These are phyloP conservation scores for Entomobrya multifasciata DNA, from an alignment of 2,888 invertebrate species.

Conservation along the genomic window DNA sequence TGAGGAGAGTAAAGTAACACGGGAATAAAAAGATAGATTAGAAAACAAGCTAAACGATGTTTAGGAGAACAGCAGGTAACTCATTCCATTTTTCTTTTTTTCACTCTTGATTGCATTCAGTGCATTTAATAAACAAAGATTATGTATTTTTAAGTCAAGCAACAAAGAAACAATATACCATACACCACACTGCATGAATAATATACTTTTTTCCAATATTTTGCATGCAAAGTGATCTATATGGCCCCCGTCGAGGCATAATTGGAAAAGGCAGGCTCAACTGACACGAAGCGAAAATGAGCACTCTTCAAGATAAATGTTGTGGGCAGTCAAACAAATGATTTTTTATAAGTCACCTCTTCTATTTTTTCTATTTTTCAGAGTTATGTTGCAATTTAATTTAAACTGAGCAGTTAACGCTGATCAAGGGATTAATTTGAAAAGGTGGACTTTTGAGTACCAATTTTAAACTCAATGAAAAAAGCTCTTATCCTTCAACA, in stretches of 20 bases:
- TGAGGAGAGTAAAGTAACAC: constrained; percentile 38
- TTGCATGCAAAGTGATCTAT: constrained; percentile 64
- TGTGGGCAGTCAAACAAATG: constrained; percentile 13
- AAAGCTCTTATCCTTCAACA: no score
- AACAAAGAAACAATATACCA: constrained; percentile 37
- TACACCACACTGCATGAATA: neutral
- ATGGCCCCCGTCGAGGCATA: constrained; percentile 65
- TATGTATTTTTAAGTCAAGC: constrained; percentile 37
- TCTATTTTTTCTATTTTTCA: constrained; percentile 8
- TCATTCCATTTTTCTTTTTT: constrained; percentile 44
- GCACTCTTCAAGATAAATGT: constrained; percentile 41
- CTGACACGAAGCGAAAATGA: constrained; percentile 49
- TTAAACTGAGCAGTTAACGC: no score
- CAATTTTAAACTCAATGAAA: no score
- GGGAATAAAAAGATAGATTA: constrained; percentile 25
- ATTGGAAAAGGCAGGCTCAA: constrained; percentile 64
- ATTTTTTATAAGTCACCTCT: constrained; percentile 41
- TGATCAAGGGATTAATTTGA: neutral
- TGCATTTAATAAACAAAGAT: constrained; percentile 24
- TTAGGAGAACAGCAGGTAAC: constrained; percentile 61
- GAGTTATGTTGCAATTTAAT: neutral
- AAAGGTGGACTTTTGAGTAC: neutral
- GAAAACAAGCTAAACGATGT: constrained; percentile 28
- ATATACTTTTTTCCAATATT: no score
- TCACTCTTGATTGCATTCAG: constrained; percentile 46